A percentile compares a stretch with the other conserved stretches of the same genome.
Conservation (phyloP, 2,888 invertebrate species). For the Chloroclysta siterata region DNA sequence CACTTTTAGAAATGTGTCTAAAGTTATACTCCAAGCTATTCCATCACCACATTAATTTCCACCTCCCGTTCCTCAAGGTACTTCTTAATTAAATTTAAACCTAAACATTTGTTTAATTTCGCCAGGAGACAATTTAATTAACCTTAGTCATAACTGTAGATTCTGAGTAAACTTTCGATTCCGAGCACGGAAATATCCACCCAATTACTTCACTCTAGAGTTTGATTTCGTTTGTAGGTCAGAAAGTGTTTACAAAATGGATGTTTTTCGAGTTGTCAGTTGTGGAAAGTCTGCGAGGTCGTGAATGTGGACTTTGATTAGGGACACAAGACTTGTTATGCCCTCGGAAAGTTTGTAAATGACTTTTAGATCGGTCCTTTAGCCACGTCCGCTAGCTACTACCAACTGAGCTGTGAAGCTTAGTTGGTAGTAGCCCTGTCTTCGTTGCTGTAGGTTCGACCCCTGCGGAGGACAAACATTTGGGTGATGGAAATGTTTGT, state of each 20-base stretch:
- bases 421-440: too few relatives aligned
- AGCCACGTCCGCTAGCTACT: conserved; percentile 18
- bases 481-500: too few relatives aligned
- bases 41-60: too few relatives aligned
- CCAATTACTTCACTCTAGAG: conserved; percentile 7
- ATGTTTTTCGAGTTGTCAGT: conserved; percentile 11
- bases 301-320: conserved; percentile 20
- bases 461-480: too few relatives aligned
- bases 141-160: conserved; percentile 9
- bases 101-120: conserved; percentile 12
- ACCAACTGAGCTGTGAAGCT: neutral
- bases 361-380: conserved; percentile 38
- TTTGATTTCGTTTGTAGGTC: conserved; percentile 2
- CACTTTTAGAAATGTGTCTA: too few relatives aligned
- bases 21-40: too few relatives aligned
- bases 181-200: neutral
- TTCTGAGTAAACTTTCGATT: neutral
- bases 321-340: conserved; percentile 15
- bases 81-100: conserved; percentile 12
- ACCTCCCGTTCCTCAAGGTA: neutral
- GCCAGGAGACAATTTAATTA: conserved; percentile 16
- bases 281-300: conserved; percentile 6
- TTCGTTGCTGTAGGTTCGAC: too few relatives aligned
- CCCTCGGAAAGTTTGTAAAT: conserved; percentile 35
- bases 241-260: conserved; percentile 1